Evolutionary conservation across 2,888 invertebrate genomes (phyloP).

Genomic region (Trichacis sp.): DNA sequence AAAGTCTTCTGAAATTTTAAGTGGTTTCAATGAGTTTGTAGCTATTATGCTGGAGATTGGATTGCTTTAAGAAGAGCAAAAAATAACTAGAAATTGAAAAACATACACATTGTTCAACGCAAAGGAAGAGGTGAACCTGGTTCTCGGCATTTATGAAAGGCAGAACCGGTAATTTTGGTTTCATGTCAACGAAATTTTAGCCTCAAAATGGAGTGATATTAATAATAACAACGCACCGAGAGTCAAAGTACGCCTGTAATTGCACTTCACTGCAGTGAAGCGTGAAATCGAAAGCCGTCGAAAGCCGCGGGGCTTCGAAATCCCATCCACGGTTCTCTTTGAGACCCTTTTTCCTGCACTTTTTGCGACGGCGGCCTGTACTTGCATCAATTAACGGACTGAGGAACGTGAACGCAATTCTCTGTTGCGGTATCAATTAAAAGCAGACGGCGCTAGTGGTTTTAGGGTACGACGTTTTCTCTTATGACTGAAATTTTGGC

Average conservation of each 20-base stretch:
- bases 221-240: conserved; percentile 27
- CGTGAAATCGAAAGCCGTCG: conserved; percentile 45
- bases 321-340: conserved; percentile 15
- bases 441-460: not conserved
- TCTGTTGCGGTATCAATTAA: conserved; percentile 2
- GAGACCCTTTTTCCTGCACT: not conserved
- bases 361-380: not conserved
- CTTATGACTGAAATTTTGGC: too few species aligned
- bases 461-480: too few species aligned
- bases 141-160: not conserved
- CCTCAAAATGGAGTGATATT: conserved; percentile 29
- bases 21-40: too few species aligned
- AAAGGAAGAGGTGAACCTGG: not conserved
- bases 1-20: too few species aligned
- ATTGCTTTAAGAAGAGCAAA: not conserved
- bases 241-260: conserved; percentile 35
- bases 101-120: not conserved
- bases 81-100: not conserved
- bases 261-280: conserved; percentile 34
- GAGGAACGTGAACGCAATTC: not conserved
- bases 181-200: conserved; percentile 13
- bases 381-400: conserved; percentile 1
- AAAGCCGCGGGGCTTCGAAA: conserved; percentile 44
- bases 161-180: not conserved
- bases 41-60: too few species aligned